phyloP scores from a whole-genome alignment of 2,888 invertebrate genomes.

The Thyatira batis region DNA sequence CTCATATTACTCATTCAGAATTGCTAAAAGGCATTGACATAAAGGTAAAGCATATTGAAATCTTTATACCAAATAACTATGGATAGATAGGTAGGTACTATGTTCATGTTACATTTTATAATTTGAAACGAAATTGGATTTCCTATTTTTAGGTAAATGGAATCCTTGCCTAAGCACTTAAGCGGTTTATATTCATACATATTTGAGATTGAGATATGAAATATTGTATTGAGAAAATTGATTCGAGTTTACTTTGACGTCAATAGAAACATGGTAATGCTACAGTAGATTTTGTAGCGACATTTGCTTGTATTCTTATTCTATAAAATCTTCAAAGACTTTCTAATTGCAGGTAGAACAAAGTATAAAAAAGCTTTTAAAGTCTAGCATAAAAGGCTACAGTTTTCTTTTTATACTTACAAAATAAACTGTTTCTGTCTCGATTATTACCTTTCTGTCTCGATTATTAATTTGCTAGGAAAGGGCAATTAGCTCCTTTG shows the following conservation, averaged over 20 bases:
- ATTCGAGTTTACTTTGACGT: neutral
- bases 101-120: too few species aligned
- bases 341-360: neutral
- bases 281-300: too few species aligned
- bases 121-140: neutral
- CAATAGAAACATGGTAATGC: neutral
- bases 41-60: too few species aligned
- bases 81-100: too few species aligned
- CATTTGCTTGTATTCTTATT: too few species aligned
- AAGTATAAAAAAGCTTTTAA: neutral
- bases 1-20: too few species aligned
- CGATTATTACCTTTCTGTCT: conserved; percentile 35
- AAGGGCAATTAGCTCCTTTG: conserved; percentile 54
- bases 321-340: neutral
- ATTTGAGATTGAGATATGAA: neutral
- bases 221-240: neutral
- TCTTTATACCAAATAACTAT: too few species aligned
- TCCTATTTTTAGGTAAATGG: neutral
- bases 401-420: neutral
- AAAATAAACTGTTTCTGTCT: conserved; percentile 20
- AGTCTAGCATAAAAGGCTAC: neutral
- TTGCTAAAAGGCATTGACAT: too few species aligned
- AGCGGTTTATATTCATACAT: neutral
- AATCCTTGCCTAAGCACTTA: neutral
- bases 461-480: conserved; percentile 46